Evolutionary conservation across 2,113 vertebrate species (phyloP).

Genomic region (Ciconia boyciana): DNA sequence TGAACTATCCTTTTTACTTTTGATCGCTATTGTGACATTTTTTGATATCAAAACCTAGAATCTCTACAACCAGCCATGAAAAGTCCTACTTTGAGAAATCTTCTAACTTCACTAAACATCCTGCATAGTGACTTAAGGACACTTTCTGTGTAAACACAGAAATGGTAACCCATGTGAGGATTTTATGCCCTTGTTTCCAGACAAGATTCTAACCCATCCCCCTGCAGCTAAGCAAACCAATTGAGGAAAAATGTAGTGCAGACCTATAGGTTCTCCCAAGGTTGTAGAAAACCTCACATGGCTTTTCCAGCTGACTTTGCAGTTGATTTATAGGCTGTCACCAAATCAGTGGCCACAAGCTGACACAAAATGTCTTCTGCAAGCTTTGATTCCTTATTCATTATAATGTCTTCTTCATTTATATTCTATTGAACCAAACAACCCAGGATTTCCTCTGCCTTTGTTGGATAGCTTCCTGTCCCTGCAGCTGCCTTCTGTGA

Average conservation of each 20-base stretch:
- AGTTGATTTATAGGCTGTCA: slow-evolving; percentile 32
- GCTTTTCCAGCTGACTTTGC: not conserved
- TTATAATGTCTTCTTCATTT: slow-evolving; percentile 47
- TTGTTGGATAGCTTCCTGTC: slow-evolving; percentile 45
- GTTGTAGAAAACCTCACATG: not conserved
- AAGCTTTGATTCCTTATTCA: slow-evolving; percentile 36
- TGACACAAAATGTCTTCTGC: slow-evolving; percentile 39
- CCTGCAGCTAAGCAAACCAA: not conserved
- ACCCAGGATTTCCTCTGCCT: slow-evolving; percentile 42
- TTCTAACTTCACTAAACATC: not conserved
- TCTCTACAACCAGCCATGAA: not conserved
- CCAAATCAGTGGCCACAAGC: not conserved
- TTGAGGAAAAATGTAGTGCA: not conserved
- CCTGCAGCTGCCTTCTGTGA: slow-evolving; percentile 46
- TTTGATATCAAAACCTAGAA: not conserved
- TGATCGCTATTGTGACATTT: not conserved
- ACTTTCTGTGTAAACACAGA: not conserved
- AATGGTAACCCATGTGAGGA: not conserved
- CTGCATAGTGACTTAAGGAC: not conserved
- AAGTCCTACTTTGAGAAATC: not conserved
- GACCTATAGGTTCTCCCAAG: not conserved
- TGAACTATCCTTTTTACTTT: not conserved
- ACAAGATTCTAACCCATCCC: not conserved
- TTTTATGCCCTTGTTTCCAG: not conserved
- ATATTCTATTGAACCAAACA: slow-evolving; percentile 41